A percentile compares a stretch with the other conserved stretches of the same genome.
Conservation (phyloP, 2,113 vertebrate genomes). For the Actenoides hombroni region DNA sequence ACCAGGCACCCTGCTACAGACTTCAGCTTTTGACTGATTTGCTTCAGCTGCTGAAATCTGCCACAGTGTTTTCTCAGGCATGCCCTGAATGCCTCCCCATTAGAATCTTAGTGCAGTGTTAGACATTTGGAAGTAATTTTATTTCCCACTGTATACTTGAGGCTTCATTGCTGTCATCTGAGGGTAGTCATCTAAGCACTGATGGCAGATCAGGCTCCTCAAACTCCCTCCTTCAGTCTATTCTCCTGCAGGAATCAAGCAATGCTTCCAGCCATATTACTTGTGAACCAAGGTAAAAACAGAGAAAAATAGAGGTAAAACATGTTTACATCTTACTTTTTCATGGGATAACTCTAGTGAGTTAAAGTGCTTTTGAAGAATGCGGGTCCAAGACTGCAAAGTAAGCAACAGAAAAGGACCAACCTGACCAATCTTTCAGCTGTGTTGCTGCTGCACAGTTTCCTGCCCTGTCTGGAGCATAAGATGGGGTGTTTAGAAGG, state of each 20-base stretch:
- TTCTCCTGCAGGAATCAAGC: neutral
- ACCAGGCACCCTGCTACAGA: neutral
- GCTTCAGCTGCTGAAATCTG: neutral
- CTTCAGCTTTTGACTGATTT: neutral
- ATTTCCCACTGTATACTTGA: neutral
- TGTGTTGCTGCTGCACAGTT: neutral
- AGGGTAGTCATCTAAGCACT: neutral
- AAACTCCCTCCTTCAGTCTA: neutral
- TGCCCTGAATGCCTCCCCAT: neutral
- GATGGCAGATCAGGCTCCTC: neutral
- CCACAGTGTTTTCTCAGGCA: neutral
- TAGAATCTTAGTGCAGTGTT: neutral
- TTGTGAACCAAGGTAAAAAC: neutral
- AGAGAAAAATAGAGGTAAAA: neutral
- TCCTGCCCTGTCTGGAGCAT: neutral
- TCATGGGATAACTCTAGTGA: neutral
- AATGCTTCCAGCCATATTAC: neutral
- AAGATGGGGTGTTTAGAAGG: neutral
- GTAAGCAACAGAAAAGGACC: neutral
- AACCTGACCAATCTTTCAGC: neutral
- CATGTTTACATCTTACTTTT: neutral
- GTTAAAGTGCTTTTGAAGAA: neutral
- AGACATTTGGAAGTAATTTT: conserved; percentile 16
- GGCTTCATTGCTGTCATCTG: neutral
- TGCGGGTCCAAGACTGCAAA: neutral